Evolutionary conservation across 2,113 vertebrate species (phyloP).

Genomic region (Eubucco bourcierii): DNA sequence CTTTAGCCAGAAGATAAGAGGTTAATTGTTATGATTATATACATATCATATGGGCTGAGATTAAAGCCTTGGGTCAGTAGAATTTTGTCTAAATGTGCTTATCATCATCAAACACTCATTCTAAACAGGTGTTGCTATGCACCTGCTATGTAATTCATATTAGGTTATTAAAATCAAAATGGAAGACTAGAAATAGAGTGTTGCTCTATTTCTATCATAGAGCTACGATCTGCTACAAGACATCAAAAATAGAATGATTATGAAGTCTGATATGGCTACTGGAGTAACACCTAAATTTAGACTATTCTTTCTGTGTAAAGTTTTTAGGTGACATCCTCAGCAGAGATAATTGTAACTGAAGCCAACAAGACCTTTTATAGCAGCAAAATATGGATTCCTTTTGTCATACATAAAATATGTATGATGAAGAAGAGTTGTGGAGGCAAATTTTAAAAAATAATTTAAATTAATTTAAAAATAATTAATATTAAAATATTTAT

Average conservation of each 20-base stretch:
- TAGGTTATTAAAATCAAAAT: conserved; percentile 34
- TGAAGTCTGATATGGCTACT: neutral
- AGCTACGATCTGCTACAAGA: neutral
- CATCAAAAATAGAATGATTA: neutral
- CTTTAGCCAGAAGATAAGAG: neutral
- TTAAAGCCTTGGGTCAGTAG: neutral
- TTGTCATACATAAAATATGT: neutral
- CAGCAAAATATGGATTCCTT: neutral
- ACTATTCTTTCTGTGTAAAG: neutral
- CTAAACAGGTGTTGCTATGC: conserved; percentile 2
- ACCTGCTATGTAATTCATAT: conserved; percentile 22
- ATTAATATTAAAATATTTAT: too few relatives aligned
- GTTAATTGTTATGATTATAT: neutral
- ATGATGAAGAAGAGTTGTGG: neutral
- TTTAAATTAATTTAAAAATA: too few relatives aligned
- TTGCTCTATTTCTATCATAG: neutral
- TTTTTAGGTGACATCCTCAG: neutral
- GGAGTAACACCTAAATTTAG: neutral
- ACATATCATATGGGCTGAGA: neutral
- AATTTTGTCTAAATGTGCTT: neutral
- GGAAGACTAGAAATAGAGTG: conserved; percentile 20
- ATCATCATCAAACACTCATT: conserved; percentile 17
- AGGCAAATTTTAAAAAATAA: neutral
- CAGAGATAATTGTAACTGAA: neutral
- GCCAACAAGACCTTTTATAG: neutral